These are phyloP conservation scores for Bothrops jararaca DNA, from an alignment of 2,113 vertebrate genomes.

Conservation along the genomic window DNA sequence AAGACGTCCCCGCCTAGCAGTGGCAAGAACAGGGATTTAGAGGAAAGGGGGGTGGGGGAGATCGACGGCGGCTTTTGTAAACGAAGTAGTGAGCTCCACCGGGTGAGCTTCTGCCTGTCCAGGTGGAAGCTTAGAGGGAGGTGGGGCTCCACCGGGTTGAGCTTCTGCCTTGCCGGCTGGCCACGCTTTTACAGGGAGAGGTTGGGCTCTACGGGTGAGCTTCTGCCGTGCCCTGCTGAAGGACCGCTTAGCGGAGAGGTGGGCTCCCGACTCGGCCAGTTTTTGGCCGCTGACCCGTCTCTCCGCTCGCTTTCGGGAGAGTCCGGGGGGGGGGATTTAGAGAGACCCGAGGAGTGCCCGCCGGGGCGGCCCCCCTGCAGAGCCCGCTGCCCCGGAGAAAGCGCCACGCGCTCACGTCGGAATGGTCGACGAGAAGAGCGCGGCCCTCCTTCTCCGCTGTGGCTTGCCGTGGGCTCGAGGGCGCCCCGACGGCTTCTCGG, in stretches of 20 bases:
- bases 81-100: neutral
- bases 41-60: neutral
- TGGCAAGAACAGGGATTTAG: neutral
- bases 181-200: neutral
- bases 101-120: neutral
- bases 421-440: neutral
- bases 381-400: neutral
- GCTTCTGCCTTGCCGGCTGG: neutral
- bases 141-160: neutral
- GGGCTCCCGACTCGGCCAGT: neutral
- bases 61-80: no score
- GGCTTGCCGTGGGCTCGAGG: neutral
- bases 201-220: neutral
- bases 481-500: conserved; percentile 14
- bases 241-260: neutral
- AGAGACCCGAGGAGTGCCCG: neutral
- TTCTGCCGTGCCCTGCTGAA: neutral
- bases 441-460: neutral
- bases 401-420: conserved; percentile 14
- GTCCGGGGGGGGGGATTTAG: neutral
- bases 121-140: neutral
- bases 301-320: neutral
- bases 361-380: neutral
- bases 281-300: neutral
- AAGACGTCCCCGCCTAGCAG: neutral